Percentiles rank a stretch among this genome's conserved stretches.
These are phyloP conservation scores for Panthera uncia DNA, from an alignment of 2,113 vertebrate genomes.

Conservation along the genomic window DNA sequence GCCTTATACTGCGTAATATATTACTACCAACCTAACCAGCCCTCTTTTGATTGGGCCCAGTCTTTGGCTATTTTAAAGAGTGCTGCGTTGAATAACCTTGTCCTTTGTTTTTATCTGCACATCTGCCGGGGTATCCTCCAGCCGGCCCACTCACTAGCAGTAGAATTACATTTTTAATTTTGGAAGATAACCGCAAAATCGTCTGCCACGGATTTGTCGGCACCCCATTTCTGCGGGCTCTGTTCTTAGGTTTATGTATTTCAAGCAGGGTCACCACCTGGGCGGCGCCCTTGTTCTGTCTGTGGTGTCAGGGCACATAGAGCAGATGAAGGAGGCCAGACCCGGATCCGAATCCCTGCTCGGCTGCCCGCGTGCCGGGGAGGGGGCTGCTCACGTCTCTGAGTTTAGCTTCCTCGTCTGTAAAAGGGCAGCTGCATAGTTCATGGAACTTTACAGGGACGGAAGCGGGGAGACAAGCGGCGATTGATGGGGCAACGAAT, in stretches of 20 bases:
- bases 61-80: neutral
- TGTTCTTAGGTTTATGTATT: fast-evolving
- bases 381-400: neutral
- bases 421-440: neutral
- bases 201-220: neutral
- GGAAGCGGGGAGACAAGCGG: neutral
- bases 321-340: neutral
- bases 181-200: neutral
- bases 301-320: neutral
- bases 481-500: neutral
- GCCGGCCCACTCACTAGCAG: neutral
- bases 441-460: neutral
- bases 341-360: neutral
- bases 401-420: neutral
- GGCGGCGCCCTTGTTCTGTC: neutral
- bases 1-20: neutral
- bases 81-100: neutral
- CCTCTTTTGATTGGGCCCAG: neutral
- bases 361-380: neutral
- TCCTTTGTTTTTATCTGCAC: neutral
- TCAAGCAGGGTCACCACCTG: neutral
- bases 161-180: neutral
- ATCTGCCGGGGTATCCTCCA: neutral
- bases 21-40: neutral
- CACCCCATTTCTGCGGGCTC: neutral